These are phyloP conservation scores for Eristalinus sepulchralis DNA, from an alignment of 2,888 invertebrate species.

Conservation along the genomic window DNA sequence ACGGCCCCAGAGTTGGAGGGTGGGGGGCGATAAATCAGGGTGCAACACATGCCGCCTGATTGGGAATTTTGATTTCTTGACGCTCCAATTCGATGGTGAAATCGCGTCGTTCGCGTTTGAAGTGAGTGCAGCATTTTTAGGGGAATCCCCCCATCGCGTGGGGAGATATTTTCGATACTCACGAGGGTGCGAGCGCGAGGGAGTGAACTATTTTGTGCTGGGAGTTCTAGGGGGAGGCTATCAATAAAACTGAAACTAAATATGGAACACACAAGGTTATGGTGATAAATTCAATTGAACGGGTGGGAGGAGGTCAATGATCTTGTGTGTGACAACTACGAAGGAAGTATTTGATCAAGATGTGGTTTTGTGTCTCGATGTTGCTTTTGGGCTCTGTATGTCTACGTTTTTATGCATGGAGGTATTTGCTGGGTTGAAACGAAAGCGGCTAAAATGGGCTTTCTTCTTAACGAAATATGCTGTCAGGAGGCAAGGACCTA, in stretches of 20 bases:
- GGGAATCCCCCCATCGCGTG: constrained; percentile 50
- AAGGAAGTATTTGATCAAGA: too few species aligned
- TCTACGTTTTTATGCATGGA: too few species aligned
- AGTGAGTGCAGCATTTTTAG: constrained; percentile 26
- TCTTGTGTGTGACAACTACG: constrained; percentile 5
- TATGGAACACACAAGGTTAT: constrained; percentile 63
- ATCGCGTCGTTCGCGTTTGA: neutral
- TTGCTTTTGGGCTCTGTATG: too few species aligned
- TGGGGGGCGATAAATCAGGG: constrained; percentile 58
- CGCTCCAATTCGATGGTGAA: constrained; percentile 49
- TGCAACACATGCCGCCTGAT: constrained; percentile 36
- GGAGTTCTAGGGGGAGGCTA: constrained; percentile 24
- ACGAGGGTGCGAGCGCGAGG: constrained; percentile 6
- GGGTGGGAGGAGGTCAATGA: constrained; percentile 44
- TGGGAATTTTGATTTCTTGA: constrained; percentile 56
- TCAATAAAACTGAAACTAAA: constrained; percentile 55
- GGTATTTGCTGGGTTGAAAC: too few species aligned
- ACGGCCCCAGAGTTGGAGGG: constrained; percentile 10
- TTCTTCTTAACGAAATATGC: too few species aligned
- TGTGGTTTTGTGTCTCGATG: too few species aligned
- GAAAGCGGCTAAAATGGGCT: too few species aligned
- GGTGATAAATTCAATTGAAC: constrained; percentile 50
- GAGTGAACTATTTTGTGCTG: constrained; percentile 13
- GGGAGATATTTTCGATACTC: constrained; percentile 50
- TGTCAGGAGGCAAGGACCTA: too few species aligned